Conservation (phyloP, 2,797 vertebrate species). For the Pitangus sulphuratus region DNA sequence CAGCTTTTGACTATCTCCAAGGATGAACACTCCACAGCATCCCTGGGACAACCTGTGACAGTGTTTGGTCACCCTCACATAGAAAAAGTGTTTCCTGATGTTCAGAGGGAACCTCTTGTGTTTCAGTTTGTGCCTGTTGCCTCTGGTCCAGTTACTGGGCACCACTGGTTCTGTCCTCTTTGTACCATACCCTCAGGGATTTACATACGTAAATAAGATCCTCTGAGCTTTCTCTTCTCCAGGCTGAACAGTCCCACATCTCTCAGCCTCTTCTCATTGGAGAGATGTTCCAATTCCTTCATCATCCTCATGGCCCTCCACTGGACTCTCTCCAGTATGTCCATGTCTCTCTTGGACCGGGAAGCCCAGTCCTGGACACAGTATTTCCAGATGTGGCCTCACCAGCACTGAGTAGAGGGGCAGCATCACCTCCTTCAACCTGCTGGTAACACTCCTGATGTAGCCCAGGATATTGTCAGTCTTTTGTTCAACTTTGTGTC, state of each 20-base stretch:
- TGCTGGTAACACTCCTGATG: not conserved
- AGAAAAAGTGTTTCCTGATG: not conserved
- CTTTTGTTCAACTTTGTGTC: not conserved
- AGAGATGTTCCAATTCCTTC: not conserved
- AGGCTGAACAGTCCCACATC: not conserved
- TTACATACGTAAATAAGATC: fast-evolving
- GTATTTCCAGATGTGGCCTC: not conserved
- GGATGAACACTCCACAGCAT: not conserved
- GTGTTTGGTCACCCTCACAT: not conserved
- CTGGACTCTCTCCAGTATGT: not conserved
- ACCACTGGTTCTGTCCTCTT: not conserved
- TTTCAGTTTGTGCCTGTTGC: not conserved
- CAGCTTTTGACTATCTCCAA: not conserved
- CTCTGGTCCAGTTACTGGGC: not conserved
- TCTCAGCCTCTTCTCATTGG: not conserved
- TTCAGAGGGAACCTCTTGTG: not conserved
- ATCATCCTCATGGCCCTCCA: not conserved
- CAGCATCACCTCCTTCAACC: not conserved
- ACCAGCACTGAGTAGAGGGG: not conserved
- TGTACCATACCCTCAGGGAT: not conserved
- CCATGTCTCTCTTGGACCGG: no score
- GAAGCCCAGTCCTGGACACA: not conserved
- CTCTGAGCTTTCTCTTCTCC: not conserved
- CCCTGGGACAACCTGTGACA: not conserved
- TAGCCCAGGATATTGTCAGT: not conserved